These are phyloP conservation scores for Otolemur crassicaudatus DNA, from an alignment of 2,797 vertebrate genomes.

Conservation along the genomic window DNA sequence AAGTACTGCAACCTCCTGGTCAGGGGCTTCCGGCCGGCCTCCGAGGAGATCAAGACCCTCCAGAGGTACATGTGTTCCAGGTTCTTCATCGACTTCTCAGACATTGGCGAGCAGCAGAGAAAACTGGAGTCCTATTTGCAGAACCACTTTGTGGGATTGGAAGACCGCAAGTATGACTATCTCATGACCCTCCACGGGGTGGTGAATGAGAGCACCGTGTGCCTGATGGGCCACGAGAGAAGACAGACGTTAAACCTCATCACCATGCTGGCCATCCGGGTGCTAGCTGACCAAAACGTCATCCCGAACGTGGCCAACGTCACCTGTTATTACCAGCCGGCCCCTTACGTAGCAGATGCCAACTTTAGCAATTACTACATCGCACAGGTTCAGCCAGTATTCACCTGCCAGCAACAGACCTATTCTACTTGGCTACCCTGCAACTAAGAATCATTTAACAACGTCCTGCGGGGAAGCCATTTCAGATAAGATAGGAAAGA, in stretches of 20 bases:
- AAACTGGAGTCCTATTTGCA: constrained; percentile 99
- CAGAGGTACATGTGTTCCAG: constrained; percentile 99
- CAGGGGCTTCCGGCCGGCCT: constrained; percentile 96
- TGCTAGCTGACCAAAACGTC: constrained; percentile 98
- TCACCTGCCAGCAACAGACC: constrained; percentile 96
- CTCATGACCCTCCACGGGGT: constrained; percentile 98
- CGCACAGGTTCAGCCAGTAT: constrained; percentile 97
- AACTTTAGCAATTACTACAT: constrained; percentile 99
- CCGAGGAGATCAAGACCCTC: constrained; percentile 98
- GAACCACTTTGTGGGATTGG: constrained; percentile 99
- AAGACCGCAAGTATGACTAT: constrained; percentile 99
- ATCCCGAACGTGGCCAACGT: constrained; percentile 99
- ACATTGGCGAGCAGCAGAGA: constrained; percentile 97
- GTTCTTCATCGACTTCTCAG: constrained; percentile 99
- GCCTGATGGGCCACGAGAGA: constrained; percentile 99
- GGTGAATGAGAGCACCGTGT: constrained; percentile 99
- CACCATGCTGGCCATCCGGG: constrained; percentile 97
- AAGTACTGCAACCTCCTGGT: constrained; percentile 99
- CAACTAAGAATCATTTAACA: constrained; percentile 91
- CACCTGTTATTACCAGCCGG: constrained; percentile 99
- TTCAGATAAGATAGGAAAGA: constrained; percentile 60
- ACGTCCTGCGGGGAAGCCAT: constrained; percentile 75
- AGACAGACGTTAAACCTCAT: constrained; percentile 98
- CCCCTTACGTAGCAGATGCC: constrained; percentile 97
- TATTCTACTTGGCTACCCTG: constrained; percentile 99